Evolutionary conservation across 2,888 invertebrate species (phyloP).

Genomic region (Linyphia triangularis): DNA sequence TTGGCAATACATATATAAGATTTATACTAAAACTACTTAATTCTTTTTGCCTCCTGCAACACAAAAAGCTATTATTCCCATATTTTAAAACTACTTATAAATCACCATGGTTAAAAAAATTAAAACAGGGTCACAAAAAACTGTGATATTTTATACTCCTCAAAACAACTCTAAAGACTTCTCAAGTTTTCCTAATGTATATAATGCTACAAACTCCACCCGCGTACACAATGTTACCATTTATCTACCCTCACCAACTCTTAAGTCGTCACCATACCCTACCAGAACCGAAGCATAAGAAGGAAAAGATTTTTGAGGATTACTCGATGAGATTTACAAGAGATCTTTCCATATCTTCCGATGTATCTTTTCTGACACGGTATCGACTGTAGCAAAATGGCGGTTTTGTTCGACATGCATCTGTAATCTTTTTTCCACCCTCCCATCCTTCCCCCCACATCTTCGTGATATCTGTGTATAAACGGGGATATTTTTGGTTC

Average conservation of each 20-base stretch:
- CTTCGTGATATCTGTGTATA: background rate
- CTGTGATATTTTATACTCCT: no score
- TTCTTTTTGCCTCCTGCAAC: no score
- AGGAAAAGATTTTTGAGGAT: conserved; percentile 61
- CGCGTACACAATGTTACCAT: conserved; percentile 48
- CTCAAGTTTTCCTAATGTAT: conserved; percentile 52
- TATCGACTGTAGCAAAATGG: conserved; percentile 44
- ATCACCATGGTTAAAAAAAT: no score
- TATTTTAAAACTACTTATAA: no score
- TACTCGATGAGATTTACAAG: conserved; percentile 52
- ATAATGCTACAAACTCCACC: conserved; percentile 3
- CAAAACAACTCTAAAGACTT: conserved; percentile 1
- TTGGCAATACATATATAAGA: no score
- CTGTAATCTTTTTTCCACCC: conserved; percentile 24
- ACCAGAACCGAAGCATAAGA: background rate
- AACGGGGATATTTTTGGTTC: background rate
- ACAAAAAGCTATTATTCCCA: no score
- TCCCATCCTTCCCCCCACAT: background rate
- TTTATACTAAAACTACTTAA: no score
- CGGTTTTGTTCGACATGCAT: conserved; percentile 62
- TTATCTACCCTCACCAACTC: conserved; percentile 38
- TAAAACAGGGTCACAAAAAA: no score
- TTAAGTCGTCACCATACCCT: conserved; percentile 24
- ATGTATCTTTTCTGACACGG: conserved; percentile 40
- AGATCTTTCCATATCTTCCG: conserved; percentile 47